Evolutionary conservation across 2,888 invertebrate species (phyloP).

Genomic region (Allacma fusca): DNA sequence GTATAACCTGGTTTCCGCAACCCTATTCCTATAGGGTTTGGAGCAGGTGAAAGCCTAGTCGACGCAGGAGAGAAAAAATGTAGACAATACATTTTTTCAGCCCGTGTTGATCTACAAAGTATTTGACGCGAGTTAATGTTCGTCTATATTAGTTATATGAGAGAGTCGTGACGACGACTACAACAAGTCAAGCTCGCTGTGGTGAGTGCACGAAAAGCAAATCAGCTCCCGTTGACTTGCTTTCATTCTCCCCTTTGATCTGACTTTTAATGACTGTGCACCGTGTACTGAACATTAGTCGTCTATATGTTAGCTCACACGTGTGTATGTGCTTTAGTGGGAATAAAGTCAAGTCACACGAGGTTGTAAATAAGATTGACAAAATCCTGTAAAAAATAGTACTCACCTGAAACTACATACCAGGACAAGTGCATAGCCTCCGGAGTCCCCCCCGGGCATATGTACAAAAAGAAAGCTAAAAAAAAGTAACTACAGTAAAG

Average conservation of each 20-base stretch:
- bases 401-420: neutral
- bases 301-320: conserved; percentile 13
- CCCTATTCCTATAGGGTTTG: too few relatives aligned
- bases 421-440: too few relatives aligned
- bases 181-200: neutral
- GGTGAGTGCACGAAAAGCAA: conserved; percentile 37
- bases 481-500: too few relatives aligned
- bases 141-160: conserved; percentile 10
- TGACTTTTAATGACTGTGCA: conserved; percentile 39
- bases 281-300: conserved; percentile 23
- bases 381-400: neutral
- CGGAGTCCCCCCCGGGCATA: too few relatives aligned
- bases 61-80: conserved; percentile 9
- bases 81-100: conserved; percentile 12
- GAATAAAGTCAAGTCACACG: neutral
- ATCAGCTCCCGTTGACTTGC: conserved; percentile 32
- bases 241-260: conserved; percentile 41
- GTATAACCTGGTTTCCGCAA: too few relatives aligned
- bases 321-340: neutral
- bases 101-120: conserved; percentile 11
- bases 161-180: conserved; percentile 31
- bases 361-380: conserved; percentile 16
- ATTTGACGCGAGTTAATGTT: conserved; percentile 23
- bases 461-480: too few relatives aligned
- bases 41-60: neutral